Conservation (phyloP, 2,797 vertebrate species). For the Sebastes cheni region DNA sequence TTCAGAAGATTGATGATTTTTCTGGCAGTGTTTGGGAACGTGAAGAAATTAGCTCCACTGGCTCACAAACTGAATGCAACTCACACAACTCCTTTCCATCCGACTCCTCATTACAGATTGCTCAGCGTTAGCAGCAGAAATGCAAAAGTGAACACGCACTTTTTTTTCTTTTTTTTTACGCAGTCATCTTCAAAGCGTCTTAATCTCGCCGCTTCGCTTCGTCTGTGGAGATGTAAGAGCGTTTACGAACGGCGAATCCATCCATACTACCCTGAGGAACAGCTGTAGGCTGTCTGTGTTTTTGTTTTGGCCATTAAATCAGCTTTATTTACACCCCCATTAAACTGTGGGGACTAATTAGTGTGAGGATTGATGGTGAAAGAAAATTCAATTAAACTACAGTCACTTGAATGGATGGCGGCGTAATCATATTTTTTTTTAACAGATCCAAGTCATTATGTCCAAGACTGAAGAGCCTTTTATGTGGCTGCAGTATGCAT, state of each 20-base stretch:
- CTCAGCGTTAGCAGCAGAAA: constrained; percentile 7
- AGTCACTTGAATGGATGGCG: constrained; percentile 68
- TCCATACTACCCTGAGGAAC: constrained; percentile 30
- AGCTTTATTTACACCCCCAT: constrained; percentile 76
- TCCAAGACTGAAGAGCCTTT: constrained; percentile 20
- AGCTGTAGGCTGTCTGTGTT: constrained; percentile 32
- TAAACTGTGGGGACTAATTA: constrained; percentile 79
- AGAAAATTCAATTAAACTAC: constrained; percentile 77
- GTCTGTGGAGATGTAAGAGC: constrained; percentile 20
- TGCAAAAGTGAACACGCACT: neutral
- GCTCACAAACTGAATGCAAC: constrained; percentile 25
- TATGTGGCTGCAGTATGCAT: neutral
- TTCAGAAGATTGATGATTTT: constrained; percentile 55
- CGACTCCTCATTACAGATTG: constrained; percentile 28
- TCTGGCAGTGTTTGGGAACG: constrained; percentile 34
- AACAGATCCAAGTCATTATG: neutral
- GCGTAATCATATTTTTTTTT: constrained; percentile 61
- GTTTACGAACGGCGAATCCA: constrained; percentile 17
- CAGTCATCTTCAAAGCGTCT: constrained; percentile 24
- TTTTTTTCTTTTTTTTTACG: constrained; percentile 6
- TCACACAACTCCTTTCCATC: constrained; percentile 58
- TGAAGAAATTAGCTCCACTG: constrained; percentile 52
- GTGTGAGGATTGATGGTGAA: constrained; percentile 72
- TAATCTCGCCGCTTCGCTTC: constrained; percentile 24
- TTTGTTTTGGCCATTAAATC: constrained; percentile 68